Conservation (phyloP, 1,140 invertebrate genomes). For the Elysia chlorotica region DNA sequence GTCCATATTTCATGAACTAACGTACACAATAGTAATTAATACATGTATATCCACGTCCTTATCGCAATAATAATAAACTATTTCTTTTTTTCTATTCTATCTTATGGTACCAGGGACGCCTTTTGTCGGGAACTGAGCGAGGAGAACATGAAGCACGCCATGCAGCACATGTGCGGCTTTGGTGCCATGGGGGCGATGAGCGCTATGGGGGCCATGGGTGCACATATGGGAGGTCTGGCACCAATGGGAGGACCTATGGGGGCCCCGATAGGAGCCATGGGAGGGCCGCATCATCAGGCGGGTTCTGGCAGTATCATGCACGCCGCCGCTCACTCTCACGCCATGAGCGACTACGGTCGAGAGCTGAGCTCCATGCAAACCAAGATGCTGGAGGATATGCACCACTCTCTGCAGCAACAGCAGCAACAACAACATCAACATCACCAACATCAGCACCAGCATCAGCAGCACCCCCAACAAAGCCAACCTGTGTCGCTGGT, state of each 20-base stretch:
- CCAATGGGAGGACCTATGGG: too few species aligned
- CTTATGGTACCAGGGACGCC: constrained; percentile 14
- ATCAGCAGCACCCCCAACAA: too few species aligned
- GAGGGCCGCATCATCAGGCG: constrained; percentile 13
- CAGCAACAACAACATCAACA: too few species aligned
- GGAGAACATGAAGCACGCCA: constrained; percentile 22
- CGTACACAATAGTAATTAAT: too few species aligned
- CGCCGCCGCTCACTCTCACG: constrained; percentile 11
- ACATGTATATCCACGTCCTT: too few species aligned
- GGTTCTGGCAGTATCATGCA: constrained; percentile 10
- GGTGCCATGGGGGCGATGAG: too few species aligned
- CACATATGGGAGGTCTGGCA: too few species aligned
- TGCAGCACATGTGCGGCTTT: constrained; percentile 20
- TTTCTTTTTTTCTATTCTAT: not conserved
- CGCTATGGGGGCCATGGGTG: too few species aligned
- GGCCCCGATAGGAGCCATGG: too few species aligned
- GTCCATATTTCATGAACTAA: too few species aligned
- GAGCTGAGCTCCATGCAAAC: constrained; percentile 13
- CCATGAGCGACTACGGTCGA: constrained; percentile 10
- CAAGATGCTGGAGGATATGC: constrained; percentile 18
- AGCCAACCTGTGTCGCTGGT: not conserved
- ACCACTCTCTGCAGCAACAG: too few species aligned
- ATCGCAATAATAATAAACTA: not conserved
- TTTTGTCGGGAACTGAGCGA: constrained; percentile 11
- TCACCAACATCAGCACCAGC: too few species aligned